Evolutionary conservation across 2,888 invertebrate genomes (phyloP).

Genomic region (Ectropis crepuscularia): DNA sequence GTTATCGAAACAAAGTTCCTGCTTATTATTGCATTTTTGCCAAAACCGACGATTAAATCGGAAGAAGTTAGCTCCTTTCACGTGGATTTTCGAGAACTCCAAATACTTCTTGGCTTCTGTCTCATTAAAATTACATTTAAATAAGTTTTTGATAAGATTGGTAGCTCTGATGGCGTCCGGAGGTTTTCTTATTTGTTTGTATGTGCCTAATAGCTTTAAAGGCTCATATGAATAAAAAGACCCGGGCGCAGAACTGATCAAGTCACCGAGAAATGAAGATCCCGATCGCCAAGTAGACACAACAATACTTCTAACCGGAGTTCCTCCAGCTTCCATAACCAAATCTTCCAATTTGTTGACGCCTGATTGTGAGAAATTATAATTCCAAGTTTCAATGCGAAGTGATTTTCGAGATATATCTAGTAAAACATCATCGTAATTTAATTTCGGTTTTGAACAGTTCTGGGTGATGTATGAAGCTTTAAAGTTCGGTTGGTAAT

Average conservation of each 20-base stretch:
- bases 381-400: no score
- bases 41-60: constrained; percentile 93
- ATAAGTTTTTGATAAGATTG: constrained; percentile 30
- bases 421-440: no score
- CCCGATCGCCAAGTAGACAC: constrained; percentile 96
- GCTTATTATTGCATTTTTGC: constrained; percentile 89
- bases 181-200: constrained; percentile 79
- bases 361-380: no score
- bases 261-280: constrained; percentile 87
- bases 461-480: no score
- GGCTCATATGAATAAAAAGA: constrained; percentile 6
- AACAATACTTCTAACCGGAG: constrained; percentile 62
- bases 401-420: no score
- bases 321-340: no score
- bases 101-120: constrained; percentile 1
- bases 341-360: no score
- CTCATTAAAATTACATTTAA: constrained; percentile 1
- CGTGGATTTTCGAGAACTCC: background rate
- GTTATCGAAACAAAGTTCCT: constrained; percentile 76
- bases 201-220: constrained; percentile 1
- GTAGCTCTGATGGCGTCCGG: constrained; percentile 88
- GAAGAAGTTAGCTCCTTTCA: constrained; percentile 87
- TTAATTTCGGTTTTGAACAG: no score
- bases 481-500: no score
- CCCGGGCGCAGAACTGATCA: constrained; percentile 5